A percentile compares a stretch with the other conserved stretches of the same genome.
phyloP scores from a whole-genome alignment of 2,113 vertebrate species.

The Eulemur rufifrons region DNA sequence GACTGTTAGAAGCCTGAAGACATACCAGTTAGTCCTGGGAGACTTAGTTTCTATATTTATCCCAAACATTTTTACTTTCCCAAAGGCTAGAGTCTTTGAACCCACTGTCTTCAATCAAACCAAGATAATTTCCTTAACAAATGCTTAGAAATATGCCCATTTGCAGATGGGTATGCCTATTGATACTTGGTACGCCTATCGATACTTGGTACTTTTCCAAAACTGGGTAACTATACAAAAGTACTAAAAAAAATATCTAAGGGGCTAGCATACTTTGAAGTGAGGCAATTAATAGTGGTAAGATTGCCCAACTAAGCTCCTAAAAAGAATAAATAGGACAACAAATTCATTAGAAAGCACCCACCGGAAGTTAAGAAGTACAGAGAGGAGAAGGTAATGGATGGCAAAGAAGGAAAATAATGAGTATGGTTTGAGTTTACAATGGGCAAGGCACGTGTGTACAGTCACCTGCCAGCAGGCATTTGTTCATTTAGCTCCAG shows the following conservation, averaged over 20 bases:
- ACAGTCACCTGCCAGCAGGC: background rate
- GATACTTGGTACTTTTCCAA: background rate
- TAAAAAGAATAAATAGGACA: background rate
- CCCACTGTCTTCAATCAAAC: slow-evolving; percentile 47
- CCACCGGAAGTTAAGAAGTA: background rate
- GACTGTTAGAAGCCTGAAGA: slow-evolving; percentile 52
- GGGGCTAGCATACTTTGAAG: background rate
- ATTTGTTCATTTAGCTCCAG: background rate
- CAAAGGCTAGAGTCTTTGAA: slow-evolving; percentile 27
- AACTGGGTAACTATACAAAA: background rate
- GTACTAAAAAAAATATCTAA: background rate
- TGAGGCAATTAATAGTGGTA: background rate
- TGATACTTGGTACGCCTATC: background rate
- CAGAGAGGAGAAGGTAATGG: background rate
- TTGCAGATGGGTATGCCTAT: background rate
- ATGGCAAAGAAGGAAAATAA: background rate
- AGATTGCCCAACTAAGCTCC: background rate
- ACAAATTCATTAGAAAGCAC: background rate
- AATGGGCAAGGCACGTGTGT: background rate
- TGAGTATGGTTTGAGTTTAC: background rate
- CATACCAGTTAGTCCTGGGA: slow-evolving; percentile 50
- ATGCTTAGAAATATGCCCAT: slow-evolving; percentile 12
- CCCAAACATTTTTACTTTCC: slow-evolving; percentile 41
- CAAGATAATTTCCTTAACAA: slow-evolving; percentile 10
- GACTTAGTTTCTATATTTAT: slow-evolving; percentile 51